Evolutionary conservation across 2,113 vertebrate genomes (phyloP).

Genomic region (Tupaia chinensis): DNA sequence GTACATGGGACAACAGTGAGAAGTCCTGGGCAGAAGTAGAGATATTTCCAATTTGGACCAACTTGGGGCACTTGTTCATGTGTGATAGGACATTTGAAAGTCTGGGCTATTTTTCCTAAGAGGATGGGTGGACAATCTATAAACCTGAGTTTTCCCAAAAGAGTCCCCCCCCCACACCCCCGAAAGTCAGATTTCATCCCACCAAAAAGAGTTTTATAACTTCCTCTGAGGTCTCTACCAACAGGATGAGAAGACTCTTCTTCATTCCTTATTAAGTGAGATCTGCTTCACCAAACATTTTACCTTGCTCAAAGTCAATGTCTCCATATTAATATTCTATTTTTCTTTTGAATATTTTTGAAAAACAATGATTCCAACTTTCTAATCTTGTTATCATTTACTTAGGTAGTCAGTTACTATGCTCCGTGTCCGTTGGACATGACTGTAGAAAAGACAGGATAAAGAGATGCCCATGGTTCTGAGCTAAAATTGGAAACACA

Average conservation of each 20-base stretch:
- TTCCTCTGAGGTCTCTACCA: background rate
- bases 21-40: slow-evolving; percentile 3
- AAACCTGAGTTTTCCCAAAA: background rate
- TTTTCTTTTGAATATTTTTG: background rate
- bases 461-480: background rate
- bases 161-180: background rate
- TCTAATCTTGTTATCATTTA: background rate
- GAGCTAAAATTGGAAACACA: background rate
- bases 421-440: background rate
- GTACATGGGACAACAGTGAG: background rate
- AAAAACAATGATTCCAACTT: background rate
- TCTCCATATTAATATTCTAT: background rate
- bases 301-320: background rate
- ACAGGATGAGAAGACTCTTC: background rate
- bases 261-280: background rate
- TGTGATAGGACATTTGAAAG: background rate
- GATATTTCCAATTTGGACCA: background rate
- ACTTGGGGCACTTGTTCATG: background rate
- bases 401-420: background rate
- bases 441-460: background rate
- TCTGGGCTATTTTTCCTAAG: background rate
- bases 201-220: background rate
- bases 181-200: too few species aligned
- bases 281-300: slow-evolving; percentile 8
- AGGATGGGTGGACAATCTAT: background rate